Evolutionary conservation across 2,888 invertebrate species (phyloP).

Genomic region (Drosophila paracracens): DNA sequence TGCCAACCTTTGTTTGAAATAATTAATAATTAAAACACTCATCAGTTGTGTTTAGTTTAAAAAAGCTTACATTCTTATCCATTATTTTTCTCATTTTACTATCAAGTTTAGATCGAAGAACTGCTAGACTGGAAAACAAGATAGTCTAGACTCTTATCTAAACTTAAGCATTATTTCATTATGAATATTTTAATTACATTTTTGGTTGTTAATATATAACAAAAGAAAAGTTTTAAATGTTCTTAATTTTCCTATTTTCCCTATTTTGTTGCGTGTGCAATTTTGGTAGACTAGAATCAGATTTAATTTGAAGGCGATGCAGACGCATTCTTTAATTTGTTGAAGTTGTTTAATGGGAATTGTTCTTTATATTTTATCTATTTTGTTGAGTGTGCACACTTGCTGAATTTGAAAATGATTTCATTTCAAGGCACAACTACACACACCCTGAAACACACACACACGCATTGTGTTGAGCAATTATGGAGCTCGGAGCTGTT

Average conservation of each 20-base stretch:
- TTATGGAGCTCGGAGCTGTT: conserved; percentile 31
- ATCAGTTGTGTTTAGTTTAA: not conserved
- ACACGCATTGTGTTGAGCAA: conserved; percentile 37
- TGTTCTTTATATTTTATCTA: not conserved
- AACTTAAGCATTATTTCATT: not conserved
- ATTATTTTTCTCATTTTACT: not conserved
- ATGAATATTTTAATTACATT: not conserved
- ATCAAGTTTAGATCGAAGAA: not conserved
- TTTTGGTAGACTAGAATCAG: not conserved
- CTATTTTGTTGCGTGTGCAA: not conserved
- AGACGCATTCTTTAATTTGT: not conserved
- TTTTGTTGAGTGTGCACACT: conserved; percentile 4
- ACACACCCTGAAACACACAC: not conserved
- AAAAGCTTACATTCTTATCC: not conserved
- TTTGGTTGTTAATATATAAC: not conserved
- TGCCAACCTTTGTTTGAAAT: not conserved
- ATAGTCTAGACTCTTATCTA: not conserved
- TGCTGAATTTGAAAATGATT: conserved; percentile 1
- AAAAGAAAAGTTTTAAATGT: not conserved
- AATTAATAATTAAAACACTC: not conserved
- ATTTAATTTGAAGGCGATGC: not conserved
- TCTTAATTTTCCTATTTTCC: not conserved
- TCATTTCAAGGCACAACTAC: conserved; percentile 11
- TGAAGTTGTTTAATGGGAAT: not conserved
- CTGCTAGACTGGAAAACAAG: not conserved